phyloP scores from a whole-genome alignment of 2,113 vertebrate species.

The Gracilinanus agilis region DNA sequence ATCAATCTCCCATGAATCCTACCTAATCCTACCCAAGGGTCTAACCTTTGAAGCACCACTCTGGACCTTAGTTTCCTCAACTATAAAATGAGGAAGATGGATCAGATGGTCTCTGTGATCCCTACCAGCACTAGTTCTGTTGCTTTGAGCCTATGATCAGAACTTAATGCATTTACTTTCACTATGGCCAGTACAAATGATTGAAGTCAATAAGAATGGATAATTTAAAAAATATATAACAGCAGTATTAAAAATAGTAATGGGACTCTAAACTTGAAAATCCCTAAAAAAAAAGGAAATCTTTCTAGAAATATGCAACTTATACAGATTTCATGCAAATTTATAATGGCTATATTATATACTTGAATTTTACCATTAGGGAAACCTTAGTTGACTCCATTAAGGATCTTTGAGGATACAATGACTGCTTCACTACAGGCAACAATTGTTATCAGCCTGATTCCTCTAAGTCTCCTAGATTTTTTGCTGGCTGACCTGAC shows the following conservation, averaged over 20 bases:
- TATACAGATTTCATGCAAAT: background rate
- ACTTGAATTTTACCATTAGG: background rate
- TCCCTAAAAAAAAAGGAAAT: background rate
- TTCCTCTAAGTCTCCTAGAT: background rate
- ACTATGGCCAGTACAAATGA: background rate
- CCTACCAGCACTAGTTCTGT: background rate
- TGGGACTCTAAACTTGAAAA: background rate
- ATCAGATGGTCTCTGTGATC: background rate
- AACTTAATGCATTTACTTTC: background rate
- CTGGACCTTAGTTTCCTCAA: background rate
- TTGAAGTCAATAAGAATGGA: background rate
- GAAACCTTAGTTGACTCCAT: fast-evolving
- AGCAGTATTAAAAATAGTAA: background rate
- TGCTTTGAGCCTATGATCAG: background rate
- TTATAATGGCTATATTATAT: background rate
- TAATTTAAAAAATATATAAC: background rate
- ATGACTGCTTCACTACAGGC: too few species aligned
- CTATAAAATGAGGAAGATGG: background rate
- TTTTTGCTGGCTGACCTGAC: fast-evolving
- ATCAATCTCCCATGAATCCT: background rate
- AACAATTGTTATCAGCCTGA: background rate
- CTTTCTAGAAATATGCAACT: background rate
- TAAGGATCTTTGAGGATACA: background rate
- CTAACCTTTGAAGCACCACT: background rate
- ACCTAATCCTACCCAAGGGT: background rate